Evolutionary conservation across 2,113 vertebrate genomes (phyloP).

Genomic region (Alethe castanea): DNA sequence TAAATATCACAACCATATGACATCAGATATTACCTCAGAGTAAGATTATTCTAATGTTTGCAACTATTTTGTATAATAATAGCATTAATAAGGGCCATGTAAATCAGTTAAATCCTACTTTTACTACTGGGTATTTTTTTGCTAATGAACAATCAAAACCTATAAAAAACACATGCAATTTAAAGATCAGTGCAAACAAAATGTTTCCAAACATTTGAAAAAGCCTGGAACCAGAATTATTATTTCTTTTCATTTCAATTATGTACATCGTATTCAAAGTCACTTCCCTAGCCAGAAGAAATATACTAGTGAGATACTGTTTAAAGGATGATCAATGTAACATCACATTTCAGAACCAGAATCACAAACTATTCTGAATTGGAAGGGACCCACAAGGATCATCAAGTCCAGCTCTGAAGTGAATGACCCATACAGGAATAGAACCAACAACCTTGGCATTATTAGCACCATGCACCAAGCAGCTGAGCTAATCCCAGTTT

Average conservation of each 20-base stretch:
- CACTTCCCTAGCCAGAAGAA: neutral
- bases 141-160: neutral
- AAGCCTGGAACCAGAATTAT: neutral
- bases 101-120: neutral
- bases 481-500: neutral
- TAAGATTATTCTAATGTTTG: neutral
- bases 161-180: neutral
- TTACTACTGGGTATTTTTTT: neutral
- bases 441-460: neutral
- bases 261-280: neutral
- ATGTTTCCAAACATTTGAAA: neutral
- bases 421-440: neutral
- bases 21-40: neutral
- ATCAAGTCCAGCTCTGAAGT: neutral
- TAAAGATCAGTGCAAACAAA: neutral
- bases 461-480: neutral
- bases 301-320: neutral
- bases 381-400: neutral
- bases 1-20: conserved; percentile 1
- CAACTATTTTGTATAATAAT: neutral
- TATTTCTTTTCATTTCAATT: neutral
- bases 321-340: neutral
- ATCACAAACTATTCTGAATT: neutral
- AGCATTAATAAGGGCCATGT: neutral
- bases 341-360: neutral